Evolutionary conservation across 2,113 vertebrate species (phyloP).

Genomic region (Mastomys natalensis): DNA sequence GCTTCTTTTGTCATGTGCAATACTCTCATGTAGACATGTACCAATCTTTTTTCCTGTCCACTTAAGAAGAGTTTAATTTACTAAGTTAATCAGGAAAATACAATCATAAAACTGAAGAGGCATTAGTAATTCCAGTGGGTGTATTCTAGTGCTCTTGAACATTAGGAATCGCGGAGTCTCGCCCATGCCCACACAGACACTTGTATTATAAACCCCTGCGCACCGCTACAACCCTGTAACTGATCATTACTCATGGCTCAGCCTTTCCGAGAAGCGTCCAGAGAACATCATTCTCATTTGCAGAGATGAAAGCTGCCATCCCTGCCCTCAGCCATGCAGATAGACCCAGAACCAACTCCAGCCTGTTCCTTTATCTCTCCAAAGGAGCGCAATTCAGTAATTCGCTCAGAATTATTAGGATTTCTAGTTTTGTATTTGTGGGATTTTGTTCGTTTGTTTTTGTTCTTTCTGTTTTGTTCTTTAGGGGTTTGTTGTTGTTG

Average conservation of each 20-base stretch:
- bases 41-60: slow-evolving; percentile 56
- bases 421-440: not conserved
- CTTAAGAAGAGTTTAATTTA: slow-evolving; percentile 66
- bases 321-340: not conserved
- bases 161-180: slow-evolving; percentile 15
- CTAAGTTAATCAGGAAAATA: slow-evolving; percentile 68
- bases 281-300: slow-evolving; percentile 52
- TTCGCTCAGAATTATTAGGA: slow-evolving; percentile 13
- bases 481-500: no score
- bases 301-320: slow-evolving; percentile 12
- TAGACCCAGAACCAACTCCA: not conserved
- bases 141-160: slow-evolving; percentile 65
- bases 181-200: slow-evolving; percentile 37
- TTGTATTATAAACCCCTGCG: not conserved
- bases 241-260: slow-evolving; percentile 20
- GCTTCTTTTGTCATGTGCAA: slow-evolving; percentile 29
- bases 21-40: slow-evolving; percentile 11
- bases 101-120: slow-evolving; percentile 41
- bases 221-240: slow-evolving; percentile 33
- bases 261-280: slow-evolving; percentile 6
- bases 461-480: not conserved
- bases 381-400: slow-evolving; percentile 4
- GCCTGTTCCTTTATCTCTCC: not conserved
- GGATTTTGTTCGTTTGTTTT: not conserved
- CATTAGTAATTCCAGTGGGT: slow-evolving; percentile 54